These are phyloP conservation scores for Hycleus cichorii DNA, from an alignment of 1,140 invertebrate genomes.

Conservation along the genomic window DNA sequence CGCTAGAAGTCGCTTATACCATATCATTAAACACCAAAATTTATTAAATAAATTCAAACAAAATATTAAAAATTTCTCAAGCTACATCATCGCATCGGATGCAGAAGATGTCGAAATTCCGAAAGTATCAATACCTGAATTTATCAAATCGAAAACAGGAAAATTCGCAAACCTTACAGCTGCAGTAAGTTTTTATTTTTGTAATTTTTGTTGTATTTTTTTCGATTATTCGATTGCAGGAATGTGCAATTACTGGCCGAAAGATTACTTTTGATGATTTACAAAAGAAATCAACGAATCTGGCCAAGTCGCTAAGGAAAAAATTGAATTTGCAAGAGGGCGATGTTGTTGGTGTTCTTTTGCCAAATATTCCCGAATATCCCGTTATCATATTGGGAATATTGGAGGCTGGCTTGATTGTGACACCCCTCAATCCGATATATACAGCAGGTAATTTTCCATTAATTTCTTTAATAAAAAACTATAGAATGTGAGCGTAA, in stretches of 20 bases:
- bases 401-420: constrained; percentile 58
- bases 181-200: constrained; percentile 17
- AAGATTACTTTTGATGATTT: constrained; percentile 63
- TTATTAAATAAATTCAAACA: too few relatives aligned
- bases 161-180: constrained; percentile 11
- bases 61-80: neutral
- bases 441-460: constrained; percentile 53
- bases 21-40: too few relatives aligned
- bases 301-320: constrained; percentile 59
- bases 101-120: constrained; percentile 16
- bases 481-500: neutral
- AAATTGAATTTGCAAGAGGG: constrained; percentile 59
- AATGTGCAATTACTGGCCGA: constrained; percentile 60
- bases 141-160: constrained; percentile 8
- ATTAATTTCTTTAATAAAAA: too few relatives aligned
- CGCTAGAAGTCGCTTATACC: too few relatives aligned
- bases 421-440: constrained; percentile 72
- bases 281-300: constrained; percentile 52
- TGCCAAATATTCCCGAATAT: constrained; percentile 75
- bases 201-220: neutral
- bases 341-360: constrained; percentile 61
- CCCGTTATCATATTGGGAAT: constrained; percentile 58
- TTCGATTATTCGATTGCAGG: constrained; percentile 41
- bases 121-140: constrained; percentile 18
- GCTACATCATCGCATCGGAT: constrained; percentile 13